Conservation (phyloP, 2,888 invertebrate species). For the Polia nebulosa region DNA sequence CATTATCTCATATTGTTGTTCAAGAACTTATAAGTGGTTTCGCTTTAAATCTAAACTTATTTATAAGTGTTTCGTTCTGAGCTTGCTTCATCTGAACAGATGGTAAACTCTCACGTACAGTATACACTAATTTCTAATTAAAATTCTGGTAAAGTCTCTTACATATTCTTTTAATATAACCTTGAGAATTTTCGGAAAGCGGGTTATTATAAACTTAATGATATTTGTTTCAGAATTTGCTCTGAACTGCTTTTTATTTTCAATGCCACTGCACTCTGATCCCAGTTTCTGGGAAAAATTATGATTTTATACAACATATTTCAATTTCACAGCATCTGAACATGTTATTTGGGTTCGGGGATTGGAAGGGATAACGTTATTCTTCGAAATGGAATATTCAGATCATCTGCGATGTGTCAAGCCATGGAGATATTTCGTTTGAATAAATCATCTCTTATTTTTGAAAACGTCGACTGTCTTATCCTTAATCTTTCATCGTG, state of each 20-base stretch:
- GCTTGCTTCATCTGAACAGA: conserved; percentile 13
- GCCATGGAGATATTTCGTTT: conserved; percentile 7
- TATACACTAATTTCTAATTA: conserved; percentile 25
- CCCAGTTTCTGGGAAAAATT: not conserved
- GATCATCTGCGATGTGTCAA: conserved; percentile 32
- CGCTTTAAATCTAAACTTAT: conserved; percentile 15
- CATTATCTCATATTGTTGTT: conserved; percentile 13
- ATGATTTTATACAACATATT: conserved; percentile 45
- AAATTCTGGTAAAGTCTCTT: conserved; percentile 9
- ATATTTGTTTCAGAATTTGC: not conserved
- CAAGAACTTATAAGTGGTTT: conserved; percentile 37
- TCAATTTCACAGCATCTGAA: conserved; percentile 62
- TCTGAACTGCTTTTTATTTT: not conserved
- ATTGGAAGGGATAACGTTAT: conserved; percentile 28
- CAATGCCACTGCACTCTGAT: not conserved
- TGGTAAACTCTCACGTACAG: conserved; percentile 28
- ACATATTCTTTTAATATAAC: not conserved
- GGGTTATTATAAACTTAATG: no score
- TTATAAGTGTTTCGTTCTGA: conserved; percentile 17
- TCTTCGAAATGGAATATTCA: conserved; percentile 35
- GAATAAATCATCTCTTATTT: conserved; percentile 34
- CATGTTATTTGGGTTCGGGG: conserved; percentile 39
- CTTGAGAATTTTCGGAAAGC: not conserved
- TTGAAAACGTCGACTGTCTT: not conserved
- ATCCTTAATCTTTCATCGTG: not conserved